Conservation (phyloP, 2,888 invertebrate genomes). For the Cybosia mesomella region DNA sequence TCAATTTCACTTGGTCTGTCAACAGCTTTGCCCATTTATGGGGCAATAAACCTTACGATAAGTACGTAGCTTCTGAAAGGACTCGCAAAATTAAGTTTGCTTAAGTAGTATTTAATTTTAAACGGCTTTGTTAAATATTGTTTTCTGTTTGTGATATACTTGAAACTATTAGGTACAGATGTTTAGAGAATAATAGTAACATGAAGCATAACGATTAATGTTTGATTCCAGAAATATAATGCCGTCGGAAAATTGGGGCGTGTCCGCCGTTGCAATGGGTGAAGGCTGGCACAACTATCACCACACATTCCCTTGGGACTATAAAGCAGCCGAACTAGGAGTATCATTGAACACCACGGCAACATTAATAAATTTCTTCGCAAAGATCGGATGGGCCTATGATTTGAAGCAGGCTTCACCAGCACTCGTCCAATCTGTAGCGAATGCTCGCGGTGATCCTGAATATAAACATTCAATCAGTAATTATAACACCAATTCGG, state of each 20-base stretch:
- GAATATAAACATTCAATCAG: slow-evolving; percentile 15
- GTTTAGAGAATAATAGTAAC: neutral
- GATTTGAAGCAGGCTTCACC: slow-evolving; percentile 90
- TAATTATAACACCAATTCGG: neutral
- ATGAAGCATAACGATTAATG: neutral
- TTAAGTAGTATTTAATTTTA: no score
- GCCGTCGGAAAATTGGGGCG: slow-evolving; percentile 92
- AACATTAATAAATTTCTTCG: slow-evolving; percentile 89
- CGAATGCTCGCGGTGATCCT: slow-evolving; percentile 83
- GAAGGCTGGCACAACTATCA: slow-evolving; percentile 99
- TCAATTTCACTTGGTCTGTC: slow-evolving; percentile 96
- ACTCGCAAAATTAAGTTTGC: neutral
- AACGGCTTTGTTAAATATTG: no score
- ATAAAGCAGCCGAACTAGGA: slow-evolving; percentile 95
- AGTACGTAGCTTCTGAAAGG: slow-evolving; percentile 72
- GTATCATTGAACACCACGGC: slow-evolving; percentile 90
- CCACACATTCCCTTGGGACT: slow-evolving; percentile 97
- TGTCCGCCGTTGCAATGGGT: slow-evolving; percentile 91
- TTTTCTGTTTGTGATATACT: no score
- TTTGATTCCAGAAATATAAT: slow-evolving; percentile 89
- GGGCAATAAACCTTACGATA: slow-evolving; percentile 91
- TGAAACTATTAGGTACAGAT: no score
- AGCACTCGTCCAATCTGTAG: slow-evolving; percentile 81
- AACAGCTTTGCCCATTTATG: slow-evolving; percentile 95
- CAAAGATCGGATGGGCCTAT: slow-evolving; percentile 92